A percentile compares a stretch with the other conserved stretches of the same genome.
These are phyloP conservation scores for Dinocampus coccinellae DNA, from an alignment of 2,888 invertebrate species.

Conservation along the genomic window DNA sequence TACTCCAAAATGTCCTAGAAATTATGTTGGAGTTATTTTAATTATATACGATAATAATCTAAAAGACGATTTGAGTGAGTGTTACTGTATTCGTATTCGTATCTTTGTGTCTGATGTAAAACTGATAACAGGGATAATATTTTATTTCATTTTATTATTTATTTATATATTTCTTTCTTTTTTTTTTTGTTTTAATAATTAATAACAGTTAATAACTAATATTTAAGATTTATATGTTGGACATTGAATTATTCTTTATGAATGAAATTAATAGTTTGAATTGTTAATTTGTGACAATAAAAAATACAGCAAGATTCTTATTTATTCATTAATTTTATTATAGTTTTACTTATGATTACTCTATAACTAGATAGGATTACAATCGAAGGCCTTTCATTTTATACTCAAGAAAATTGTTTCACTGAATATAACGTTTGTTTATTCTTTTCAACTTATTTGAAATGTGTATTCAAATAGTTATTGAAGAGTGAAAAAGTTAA, in stretches of 20 bases:
- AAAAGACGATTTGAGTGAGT: background rate
- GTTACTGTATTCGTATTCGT: background rate
- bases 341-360: background rate
- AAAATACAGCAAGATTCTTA: background rate
- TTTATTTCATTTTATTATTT: background rate
- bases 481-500: background rate
- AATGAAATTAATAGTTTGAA: background rate
- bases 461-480: background rate
- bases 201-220: background rate
- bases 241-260: background rate
- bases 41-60: slow-evolving; percentile 15
- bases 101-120: background rate
- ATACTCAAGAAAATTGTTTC: background rate
- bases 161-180: too few relatives aligned
- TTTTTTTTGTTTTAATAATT: background rate
- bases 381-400: slow-evolving; percentile 3
- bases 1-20: background rate
- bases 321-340: background rate
- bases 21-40: background rate
- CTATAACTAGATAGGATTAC: background rate
- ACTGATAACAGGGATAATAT: background rate
- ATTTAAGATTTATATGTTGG: background rate
- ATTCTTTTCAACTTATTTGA: background rate
- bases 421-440: background rate
- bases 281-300: background rate